Base-by-base conservation (phyloP, 2,888 invertebrate genomes). In the Smittia aterrima region DNA sequence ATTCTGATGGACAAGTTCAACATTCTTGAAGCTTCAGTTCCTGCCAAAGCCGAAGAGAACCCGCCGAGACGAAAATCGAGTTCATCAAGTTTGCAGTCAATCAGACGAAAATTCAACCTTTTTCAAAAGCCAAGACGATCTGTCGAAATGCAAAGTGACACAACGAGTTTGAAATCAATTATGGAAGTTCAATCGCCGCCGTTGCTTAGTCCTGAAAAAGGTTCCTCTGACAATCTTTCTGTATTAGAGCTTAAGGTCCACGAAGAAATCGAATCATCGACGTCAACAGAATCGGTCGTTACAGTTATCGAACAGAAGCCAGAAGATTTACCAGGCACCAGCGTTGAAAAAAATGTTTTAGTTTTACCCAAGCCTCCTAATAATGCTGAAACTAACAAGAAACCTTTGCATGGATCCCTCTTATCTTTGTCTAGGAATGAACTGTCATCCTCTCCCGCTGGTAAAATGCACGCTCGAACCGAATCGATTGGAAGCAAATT, bases 401-500 rank as follows among this genome's bases (percentile, higher is more conserved):
- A 81, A 80, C 80, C 81, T 80, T 80, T 82, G 83, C 83, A 83
- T 83, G 82, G 80, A 79, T 81, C 82, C 79, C 79, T 80, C 78
- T 78, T 77, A 77, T 80, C 80, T 79, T 77, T 66, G 38, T 66
- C 66, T 74, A 74, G 74, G 16, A 74, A 66, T 53, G 66, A 74
- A n/a, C n/a, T 74, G n/a, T 66, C 74, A 18, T 41, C 38, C 2
- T 25, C 41, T 9, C 66, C 74, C n/a, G 32, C 16, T 27, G 84
- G 77, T 70, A 80, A 79, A 18, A 79, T 80, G 13, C 86, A 87
- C 79, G 82, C 86, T 32, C 81, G 86, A 13, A 85, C 87, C 76
- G 87, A 87, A 80, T 85, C 87, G 16, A 85, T 85, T 77, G 87
- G 87, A 75, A 79, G 82, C 77, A 87, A 86, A 81, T 81, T 83